Evolutionary conservation across 1,140 invertebrate genomes (phyloP), one percentile per base, ranked within the genome.

Genomic region (Glossosoma conforme): DNA sequence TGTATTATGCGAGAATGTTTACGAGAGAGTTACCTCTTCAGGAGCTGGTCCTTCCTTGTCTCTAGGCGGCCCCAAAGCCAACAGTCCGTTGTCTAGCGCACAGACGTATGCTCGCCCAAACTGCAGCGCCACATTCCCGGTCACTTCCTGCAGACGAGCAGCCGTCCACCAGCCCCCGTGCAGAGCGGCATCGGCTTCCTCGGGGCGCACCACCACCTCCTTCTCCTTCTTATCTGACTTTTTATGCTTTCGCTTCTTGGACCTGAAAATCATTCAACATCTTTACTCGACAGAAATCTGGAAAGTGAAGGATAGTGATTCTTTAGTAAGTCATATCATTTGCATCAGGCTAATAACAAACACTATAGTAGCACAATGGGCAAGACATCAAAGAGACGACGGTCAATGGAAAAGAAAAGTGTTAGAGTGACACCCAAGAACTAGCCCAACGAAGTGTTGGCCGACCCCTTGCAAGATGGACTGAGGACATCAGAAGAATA

Each of bases 1-100:
- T n/a, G n/a, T n/a, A n/a, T n/a, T n/a, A n/a, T n/a, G n/a, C n/a
- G n/a, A n/a, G n/a, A n/a, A n/a, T n/a, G n/a, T n/a, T n/a, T n/a
- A n/a, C n/a, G n/a, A n/a, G n/a, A n/a, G n/a, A n/a, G n/a, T n/a
- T 52, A 97, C 89, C 77, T 97, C 94, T 73, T 96, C 91, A 0
- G 93, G 91, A 10, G 85, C 82, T 1, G 95, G 94, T 0, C 86
- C 86, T 22, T 94, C 92, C 0, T 85, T 85, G 64, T 89, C 80
- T 56, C 81, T 70, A 8, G 89, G 89, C 11, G 86, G 80, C 45
- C 95, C 95, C 20, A 96, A 67, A 6, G 86, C 90, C 64, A 97
- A 93, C 6, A 91, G 69, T 1, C 94, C 95, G 80, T 94, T 95
- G 61, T 98, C 94, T n/a, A 96, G 65, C 0, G 93, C 89, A 72